Percentiles rank a stretch among this genome's conserved stretches.
These are phyloP conservation scores for Drosophila mulleri DNA, from an alignment of 2,888 invertebrate genomes.

Conservation along the genomic window DNA sequence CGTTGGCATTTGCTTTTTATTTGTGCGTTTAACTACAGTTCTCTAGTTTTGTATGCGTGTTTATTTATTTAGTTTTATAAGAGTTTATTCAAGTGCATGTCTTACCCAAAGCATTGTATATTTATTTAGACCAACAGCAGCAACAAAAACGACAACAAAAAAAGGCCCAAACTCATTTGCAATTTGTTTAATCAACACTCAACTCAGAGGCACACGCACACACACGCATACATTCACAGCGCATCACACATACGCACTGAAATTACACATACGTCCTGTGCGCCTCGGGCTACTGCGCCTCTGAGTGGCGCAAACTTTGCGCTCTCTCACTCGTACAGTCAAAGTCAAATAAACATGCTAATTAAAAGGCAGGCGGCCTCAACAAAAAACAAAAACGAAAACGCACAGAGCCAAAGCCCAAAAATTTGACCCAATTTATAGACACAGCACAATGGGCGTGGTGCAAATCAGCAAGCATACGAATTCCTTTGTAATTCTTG, in stretches of 20 bases:
- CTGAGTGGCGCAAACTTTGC: constrained; percentile 45
- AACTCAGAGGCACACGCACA: constrained; percentile 48
- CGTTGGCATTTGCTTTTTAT: constrained; percentile 53
- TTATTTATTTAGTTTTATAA: constrained; percentile 75
- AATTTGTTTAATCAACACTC: constrained; percentile 80
- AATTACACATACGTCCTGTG: constrained; percentile 39
- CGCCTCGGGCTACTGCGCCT: constrained; percentile 18
- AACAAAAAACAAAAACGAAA: constrained; percentile 10
- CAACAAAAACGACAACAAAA: constrained; percentile 33
- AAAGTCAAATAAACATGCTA: constrained; percentile 78
- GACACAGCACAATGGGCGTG: constrained; percentile 19
- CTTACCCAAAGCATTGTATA: constrained; percentile 67
- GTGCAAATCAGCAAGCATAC: background rate
- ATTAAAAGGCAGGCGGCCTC: constrained; percentile 64
- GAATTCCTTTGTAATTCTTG: background rate
- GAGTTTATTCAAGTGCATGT: constrained; percentile 78
- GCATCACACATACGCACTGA: constrained; percentile 54
- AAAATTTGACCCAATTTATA: constrained; percentile 71
- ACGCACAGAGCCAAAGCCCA: constrained; percentile 8
- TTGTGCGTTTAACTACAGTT: constrained; percentile 64
- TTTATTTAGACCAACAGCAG: constrained; percentile 58
- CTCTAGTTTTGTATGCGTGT: constrained; percentile 24
- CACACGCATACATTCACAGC: constrained; percentile 37
- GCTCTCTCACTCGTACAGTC: constrained; percentile 35
- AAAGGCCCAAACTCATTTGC: constrained; percentile 72